Conservation (phyloP, 2,797 vertebrate species). For the Pipistrellus pygmaeus region DNA sequence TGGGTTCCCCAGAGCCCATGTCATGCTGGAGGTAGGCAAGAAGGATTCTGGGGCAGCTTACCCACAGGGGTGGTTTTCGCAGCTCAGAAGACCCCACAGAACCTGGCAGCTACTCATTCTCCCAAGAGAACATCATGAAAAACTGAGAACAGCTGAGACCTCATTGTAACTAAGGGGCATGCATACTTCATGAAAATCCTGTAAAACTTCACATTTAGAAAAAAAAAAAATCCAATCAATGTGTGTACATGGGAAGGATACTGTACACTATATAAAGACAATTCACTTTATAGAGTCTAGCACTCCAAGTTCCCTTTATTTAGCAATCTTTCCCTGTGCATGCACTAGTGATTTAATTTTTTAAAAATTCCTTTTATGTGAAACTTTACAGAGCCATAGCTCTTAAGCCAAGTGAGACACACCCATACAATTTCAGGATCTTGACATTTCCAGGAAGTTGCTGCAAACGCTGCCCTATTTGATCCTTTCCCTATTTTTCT, state of each 20-base stretch:
- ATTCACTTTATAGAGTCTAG: constrained; percentile 44
- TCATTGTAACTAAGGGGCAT: not conserved
- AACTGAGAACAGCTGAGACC: constrained; percentile 43
- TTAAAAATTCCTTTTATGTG: constrained; percentile 52
- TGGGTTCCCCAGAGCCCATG: not conserved
- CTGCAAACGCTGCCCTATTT: not conserved
- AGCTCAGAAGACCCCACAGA: not conserved
- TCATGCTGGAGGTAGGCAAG: not conserved
- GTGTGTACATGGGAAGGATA: not conserved
- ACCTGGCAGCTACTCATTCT: not conserved
- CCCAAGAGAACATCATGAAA: not conserved
- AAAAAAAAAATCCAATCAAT: not conserved
- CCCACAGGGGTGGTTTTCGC: not conserved
- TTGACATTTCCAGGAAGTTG: constrained; percentile 1
- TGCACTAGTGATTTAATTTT: constrained; percentile 37
- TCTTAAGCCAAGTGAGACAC: constrained; percentile 14
- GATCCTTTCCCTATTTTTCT: constrained; percentile 49
- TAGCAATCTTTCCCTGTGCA: constrained; percentile 7
- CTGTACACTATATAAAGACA: not conserved
- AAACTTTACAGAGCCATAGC: constrained; percentile 39
- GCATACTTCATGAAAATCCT: constrained; percentile 13
- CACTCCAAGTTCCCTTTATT: constrained; percentile 7
- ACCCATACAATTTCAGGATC: not conserved
- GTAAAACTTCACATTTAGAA: constrained; percentile 30
- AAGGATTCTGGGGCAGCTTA: constrained; percentile 17